Evolutionary conservation across 2,888 invertebrate species (phyloP), one percentile per base, ranked within the genome.

Genomic region (Smittia sp.): DNA sequence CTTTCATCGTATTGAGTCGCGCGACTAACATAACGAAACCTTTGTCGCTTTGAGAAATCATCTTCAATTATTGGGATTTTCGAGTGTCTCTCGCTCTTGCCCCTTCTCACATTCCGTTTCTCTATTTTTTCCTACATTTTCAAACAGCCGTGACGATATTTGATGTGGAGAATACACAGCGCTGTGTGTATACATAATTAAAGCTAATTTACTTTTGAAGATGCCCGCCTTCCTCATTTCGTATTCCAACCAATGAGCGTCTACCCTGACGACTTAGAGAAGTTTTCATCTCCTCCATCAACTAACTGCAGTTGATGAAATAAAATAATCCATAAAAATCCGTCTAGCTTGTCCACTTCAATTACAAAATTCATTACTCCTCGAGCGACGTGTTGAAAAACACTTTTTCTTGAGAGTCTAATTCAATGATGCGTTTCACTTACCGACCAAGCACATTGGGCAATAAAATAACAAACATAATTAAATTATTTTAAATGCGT

Each of bases 201-300:
- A 72, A 72, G 62, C 54, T 54, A 72, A 72, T 72, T 72, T 54
- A 62, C 54, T 72, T 72, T 72, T 62, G 72, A 72, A 72, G 72
- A 72, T 72, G 20, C 72, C 72, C 72, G 72, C 72, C 72, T 69
- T 72, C 72, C 39, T 72, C 72, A 72, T 72, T 72, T 72, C 72
- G 62, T 72, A 72, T 72, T 72, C 72, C 72, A n/a, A 62, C 72
- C 72, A 72, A 72, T 72, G 72, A 39, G 52, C 15, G 58, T 62
- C 20, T 72, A 72, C n/a, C n/a, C n/a, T n/a, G 72, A n/a, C 18
- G 15, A n/a, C 27, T 25, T 25, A 24, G 25, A 27, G 63, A 63
- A 25, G 11, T 4, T 25, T 27, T 58, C n/a, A n/a, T n/a, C 22
- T 58, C 18, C 11, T 18, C 18, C 7, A 9, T 15, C 18, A n/a